These are phyloP conservation scores for Phyllopteryx taeniolatus DNA, from an alignment of 2,113 vertebrate species.

Conservation along the genomic window DNA sequence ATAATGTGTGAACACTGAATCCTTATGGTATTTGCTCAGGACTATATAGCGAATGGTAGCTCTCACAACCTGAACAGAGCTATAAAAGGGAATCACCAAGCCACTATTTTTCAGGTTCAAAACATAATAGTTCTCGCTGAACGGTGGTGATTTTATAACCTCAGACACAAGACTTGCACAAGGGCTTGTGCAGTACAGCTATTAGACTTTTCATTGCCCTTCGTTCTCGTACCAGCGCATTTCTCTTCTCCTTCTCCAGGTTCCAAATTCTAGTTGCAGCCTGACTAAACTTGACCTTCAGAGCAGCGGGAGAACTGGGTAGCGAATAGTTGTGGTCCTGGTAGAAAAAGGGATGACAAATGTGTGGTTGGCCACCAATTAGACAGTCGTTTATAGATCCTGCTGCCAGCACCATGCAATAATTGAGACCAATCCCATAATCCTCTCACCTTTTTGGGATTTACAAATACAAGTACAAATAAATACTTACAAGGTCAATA, in stretches of 20 bases:
- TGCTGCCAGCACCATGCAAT: background rate
- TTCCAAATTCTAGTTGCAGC: conserved; percentile 2
- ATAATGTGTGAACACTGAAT: background rate
- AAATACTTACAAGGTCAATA: conserved; percentile 1
- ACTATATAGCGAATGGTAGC: background rate
- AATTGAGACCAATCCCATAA: background rate
- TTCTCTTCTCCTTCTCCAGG: conserved; percentile 11
- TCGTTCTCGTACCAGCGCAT: background rate
- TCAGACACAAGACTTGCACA: background rate
- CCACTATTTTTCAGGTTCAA: background rate
- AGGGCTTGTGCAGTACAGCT: background rate
- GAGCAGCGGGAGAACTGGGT: background rate
- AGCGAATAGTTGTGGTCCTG: conserved; percentile 19
- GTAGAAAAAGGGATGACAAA: background rate
- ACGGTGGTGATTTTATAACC: background rate
- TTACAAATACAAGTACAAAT: background rate
- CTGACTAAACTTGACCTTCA: conserved; percentile 8
- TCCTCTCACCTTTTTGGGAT: background rate
- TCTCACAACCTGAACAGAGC: background rate
- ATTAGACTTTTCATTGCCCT: background rate
- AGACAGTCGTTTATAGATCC: background rate
- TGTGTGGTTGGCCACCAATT: background rate
- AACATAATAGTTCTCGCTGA: background rate
- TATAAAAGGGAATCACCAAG: background rate
- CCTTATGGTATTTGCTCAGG: background rate